phyloP scores from a whole-genome alignment of 2,888 invertebrate genomes.

The Dasysyrphus albostriatus region DNA sequence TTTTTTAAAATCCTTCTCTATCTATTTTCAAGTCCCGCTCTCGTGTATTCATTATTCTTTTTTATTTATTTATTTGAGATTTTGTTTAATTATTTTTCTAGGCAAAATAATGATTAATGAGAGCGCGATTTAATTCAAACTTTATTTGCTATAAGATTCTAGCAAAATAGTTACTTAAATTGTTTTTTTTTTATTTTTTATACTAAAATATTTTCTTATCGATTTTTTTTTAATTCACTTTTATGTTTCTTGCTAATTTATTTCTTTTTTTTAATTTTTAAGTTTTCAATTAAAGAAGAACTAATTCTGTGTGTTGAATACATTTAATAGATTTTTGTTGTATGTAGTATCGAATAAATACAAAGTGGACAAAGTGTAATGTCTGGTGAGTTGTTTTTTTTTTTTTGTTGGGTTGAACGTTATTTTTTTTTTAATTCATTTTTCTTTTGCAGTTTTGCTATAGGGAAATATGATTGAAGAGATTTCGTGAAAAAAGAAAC shows the following conservation, averaged over 20 bases:
- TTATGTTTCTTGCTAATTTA: conserved; percentile 22
- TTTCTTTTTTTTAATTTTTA: conserved; percentile 38
- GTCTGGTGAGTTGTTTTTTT: conserved; percentile 61
- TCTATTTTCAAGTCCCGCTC: conserved; percentile 19
- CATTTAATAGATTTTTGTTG: conserved; percentile 26
- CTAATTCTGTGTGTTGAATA: conserved; percentile 58
- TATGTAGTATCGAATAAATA: conserved; percentile 46
- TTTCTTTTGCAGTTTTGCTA: conserved; percentile 29
- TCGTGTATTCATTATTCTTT: conserved; percentile 3
- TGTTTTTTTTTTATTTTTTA: conserved; percentile 27
- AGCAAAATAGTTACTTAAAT: conserved; percentile 40
- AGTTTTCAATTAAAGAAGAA: conserved; percentile 35
- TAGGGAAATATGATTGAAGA: conserved; percentile 31
- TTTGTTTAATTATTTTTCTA: conserved; percentile 38
- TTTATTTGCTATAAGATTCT: conserved; percentile 46
- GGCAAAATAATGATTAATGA: conserved; percentile 45
- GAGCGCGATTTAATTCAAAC: conserved; percentile 52
- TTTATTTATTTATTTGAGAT: background rate
- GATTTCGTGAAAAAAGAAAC: conserved; percentile 8
- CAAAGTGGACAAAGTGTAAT: conserved; percentile 60
- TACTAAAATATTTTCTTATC: conserved; percentile 49
- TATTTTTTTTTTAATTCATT: conserved; percentile 35
- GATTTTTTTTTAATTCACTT: conserved; percentile 33
- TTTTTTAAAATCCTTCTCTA: conserved; percentile 18
- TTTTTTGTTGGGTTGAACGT: conserved; percentile 39